These are phyloP conservation scores for Perithous albicinctus DNA, from an alignment of 2,888 invertebrate species.

Conservation along the genomic window DNA sequence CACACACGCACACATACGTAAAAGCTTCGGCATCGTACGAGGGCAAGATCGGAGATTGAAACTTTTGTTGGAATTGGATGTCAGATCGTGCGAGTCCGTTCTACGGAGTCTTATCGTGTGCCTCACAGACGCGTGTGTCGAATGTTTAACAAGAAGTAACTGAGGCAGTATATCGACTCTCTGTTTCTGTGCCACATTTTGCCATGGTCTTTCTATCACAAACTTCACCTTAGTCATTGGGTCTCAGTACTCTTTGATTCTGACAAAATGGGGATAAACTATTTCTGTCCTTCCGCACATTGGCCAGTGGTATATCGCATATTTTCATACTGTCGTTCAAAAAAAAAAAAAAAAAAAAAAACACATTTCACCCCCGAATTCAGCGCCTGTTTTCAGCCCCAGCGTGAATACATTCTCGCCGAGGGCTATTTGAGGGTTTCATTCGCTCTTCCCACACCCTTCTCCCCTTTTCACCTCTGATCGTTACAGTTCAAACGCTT, in stretches of 20 bases:
- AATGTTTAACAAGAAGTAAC: slow-evolving; percentile 75
- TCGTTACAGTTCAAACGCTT: slow-evolving; percentile 55
- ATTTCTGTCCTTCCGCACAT: slow-evolving; percentile 1
- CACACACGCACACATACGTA: slow-evolving; percentile 19
- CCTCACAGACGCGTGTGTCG: slow-evolving; percentile 77
- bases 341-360: too few relatives aligned
- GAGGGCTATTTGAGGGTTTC: slow-evolving; percentile 58
- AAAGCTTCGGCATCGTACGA: slow-evolving; percentile 66
- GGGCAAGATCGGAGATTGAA: slow-evolving; percentile 78
- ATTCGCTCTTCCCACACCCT: slow-evolving; percentile 38
- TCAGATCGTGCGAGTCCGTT: slow-evolving; percentile 75
- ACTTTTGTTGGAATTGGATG: slow-evolving; percentile 80
- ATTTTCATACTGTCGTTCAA: slow-evolving; percentile 41
- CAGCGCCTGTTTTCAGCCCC: slow-evolving; percentile 62
- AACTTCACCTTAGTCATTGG: slow-evolving; percentile 5
- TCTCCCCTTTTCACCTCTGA: slow-evolving; percentile 34
- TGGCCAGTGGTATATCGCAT: slow-evolving; percentile 4
- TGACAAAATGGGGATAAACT: slow-evolving; percentile 8
- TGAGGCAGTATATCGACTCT: slow-evolving; percentile 30
- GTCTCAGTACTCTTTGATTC: slow-evolving; percentile 27
- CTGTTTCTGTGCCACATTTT: slow-evolving; percentile 8
- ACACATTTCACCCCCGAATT: slow-evolving; percentile 37
- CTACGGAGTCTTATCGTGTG: slow-evolving; percentile 76
- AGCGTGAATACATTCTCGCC: slow-evolving; percentile 58
- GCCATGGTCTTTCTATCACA: neutral